phyloP scores from a whole-genome alignment of 2,113 vertebrate species.

The Panthera uncia region DNA sequence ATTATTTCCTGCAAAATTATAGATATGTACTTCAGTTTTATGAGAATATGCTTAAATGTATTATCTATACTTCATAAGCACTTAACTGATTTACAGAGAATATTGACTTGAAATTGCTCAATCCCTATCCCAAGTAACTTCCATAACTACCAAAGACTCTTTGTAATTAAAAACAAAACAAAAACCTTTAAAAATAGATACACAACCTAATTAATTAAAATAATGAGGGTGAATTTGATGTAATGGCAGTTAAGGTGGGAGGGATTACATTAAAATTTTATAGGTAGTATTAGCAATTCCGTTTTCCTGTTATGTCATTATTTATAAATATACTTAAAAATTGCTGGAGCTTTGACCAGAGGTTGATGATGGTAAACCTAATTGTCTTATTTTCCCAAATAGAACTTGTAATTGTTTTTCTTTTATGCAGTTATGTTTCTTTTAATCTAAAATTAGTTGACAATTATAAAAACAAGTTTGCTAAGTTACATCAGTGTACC shows the following conservation, averaged over 20 bases:
- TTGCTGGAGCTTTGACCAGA: constrained; percentile 15
- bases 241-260: not conserved
- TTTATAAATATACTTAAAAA: constrained; percentile 30
- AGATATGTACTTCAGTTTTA: not conserved
- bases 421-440: constrained; percentile 21
- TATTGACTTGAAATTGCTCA: constrained; percentile 3
- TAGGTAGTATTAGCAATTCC: not conserved
- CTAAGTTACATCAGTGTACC: not conserved
- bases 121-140: not conserved
- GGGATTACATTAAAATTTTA: not conserved
- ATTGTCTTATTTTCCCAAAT: not conserved
- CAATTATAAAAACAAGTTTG: constrained; percentile 27
- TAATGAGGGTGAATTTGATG: not conserved
- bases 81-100: constrained; percentile 24
- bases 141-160: not conserved
- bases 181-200: not conserved
- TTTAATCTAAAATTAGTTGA: constrained; percentile 43
- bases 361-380: not conserved
- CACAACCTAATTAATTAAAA: not conserved
- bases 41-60: not conserved
- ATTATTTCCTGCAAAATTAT: constrained; percentile 30
- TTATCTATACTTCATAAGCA: not conserved
- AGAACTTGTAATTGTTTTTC: constrained; percentile 35
- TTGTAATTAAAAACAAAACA: not conserved
- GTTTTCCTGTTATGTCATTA: not conserved